Evolutionary conservation across 2,797 vertebrate genomes (phyloP), one percentile per base, ranked within the genome.

Genomic region (Gymnopithys bicolor): DNA sequence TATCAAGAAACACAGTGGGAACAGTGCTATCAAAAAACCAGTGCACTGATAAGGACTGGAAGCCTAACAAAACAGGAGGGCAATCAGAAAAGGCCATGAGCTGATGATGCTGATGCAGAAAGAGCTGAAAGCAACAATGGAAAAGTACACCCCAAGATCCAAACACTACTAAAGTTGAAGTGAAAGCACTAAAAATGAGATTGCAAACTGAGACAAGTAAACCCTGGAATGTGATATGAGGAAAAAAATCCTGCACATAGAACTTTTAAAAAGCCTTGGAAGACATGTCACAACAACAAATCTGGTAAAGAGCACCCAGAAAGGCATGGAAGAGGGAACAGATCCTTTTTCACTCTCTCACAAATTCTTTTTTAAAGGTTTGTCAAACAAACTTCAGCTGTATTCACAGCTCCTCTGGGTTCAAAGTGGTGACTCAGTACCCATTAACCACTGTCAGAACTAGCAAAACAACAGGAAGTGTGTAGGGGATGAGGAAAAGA

Each of bases 1-100:
- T 45, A 67, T 18, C n/a, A 49, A 63, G 35, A 32, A 82, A 84
- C 0, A 17, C 2, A 43, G 49, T 7, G 30, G 52, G 22, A 51
- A 28, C 4, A 25, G 5, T 2, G 4, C 28, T 73, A 58, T 1
- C 6, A 83, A 69, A 84, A 87, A 64, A 11, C 0, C 4, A 49
- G 13, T 1, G 0, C 19, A 24, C 23, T 79, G 28, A 45, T 69
- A 81, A 83, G 33, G 62, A 83, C 55, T 55, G 46, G 28, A 84
- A 90, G 58, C 28, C 53, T 81, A 77, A 45, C 33, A 76, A 90
- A 89, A 55, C 22, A 45, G 48, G 14, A 77, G 45, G 43, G 12
- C 43, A 91, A 56, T 16, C 35, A 71, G n/a, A 53, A 78, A 84
- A 96, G 18, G 13, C 53, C 27, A 12, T 4, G 37, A 89, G 30